phyloP scores from a whole-genome alignment of 2,113 vertebrate genomes.

The Mastomys coucha region DNA sequence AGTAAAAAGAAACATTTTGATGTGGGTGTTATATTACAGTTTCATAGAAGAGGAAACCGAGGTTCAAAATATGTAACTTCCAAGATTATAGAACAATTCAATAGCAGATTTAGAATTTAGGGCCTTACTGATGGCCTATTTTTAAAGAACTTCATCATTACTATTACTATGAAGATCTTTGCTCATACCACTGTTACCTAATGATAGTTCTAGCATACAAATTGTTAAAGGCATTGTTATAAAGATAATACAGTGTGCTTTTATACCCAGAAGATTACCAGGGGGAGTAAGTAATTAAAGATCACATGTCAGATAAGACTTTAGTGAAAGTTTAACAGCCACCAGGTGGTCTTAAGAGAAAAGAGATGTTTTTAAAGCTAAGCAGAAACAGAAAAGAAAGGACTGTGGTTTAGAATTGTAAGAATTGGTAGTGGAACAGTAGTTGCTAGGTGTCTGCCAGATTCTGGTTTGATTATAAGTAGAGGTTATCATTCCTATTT shows the following conservation, averaged over 20 bases:
- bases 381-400: conserved; percentile 13
- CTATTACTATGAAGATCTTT: conserved; percentile 42
- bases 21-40: conserved; percentile 3
- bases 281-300: conserved; percentile 13
- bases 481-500: conserved; percentile 31
- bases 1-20: not conserved
- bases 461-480: conserved; percentile 47
- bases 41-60: conserved; percentile 27
- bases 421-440: not conserved
- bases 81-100: conserved; percentile 38
- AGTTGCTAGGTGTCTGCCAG: conserved; percentile 1
- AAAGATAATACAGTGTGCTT: conserved; percentile 10
- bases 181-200: not conserved
- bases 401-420: not conserved
- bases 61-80: not conserved
- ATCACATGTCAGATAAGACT: conserved; percentile 35
- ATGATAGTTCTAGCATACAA: conserved; percentile 18
- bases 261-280: conserved; percentile 40
- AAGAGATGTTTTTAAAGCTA: conserved; percentile 41
- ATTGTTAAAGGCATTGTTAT: conserved; percentile 26
- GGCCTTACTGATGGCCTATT: conserved; percentile 18
- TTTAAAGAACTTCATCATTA: not conserved
- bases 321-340: conserved; percentile 54
- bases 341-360: conserved; percentile 23
- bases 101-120: not conserved